A percentile compares a stretch with the other conserved stretches of the same genome.
These are phyloP conservation scores for Lasioglossum leucozonium DNA, from an alignment of 2,888 invertebrate genomes.

Conservation along the genomic window DNA sequence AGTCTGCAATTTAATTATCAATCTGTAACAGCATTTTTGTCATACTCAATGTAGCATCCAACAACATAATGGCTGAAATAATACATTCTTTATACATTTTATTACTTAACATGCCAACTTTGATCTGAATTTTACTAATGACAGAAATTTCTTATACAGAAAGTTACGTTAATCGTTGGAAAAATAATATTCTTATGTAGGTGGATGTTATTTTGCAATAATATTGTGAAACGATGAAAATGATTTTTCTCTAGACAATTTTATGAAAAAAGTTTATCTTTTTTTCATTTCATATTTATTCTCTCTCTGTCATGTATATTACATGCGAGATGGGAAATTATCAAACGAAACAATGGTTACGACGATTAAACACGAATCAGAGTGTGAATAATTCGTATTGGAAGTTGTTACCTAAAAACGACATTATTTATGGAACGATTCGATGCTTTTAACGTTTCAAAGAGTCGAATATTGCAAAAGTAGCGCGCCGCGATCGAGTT, in stretches of 20 bases:
- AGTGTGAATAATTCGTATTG: not conserved
- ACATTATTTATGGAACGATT: not conserved
- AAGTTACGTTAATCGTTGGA: not conserved
- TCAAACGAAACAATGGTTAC: not conserved
- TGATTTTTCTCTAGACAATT: not conserved
- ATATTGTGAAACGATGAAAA: not conserved
- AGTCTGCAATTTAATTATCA: not conserved
- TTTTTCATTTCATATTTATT: not conserved
- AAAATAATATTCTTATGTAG: not conserved
- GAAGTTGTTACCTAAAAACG: not conserved
- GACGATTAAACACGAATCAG: not conserved
- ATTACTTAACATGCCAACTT: not conserved
- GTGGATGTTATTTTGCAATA: not conserved
- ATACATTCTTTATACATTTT: not conserved
- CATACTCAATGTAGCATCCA: not conserved
- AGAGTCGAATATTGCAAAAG: not conserved
- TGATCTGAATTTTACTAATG: not conserved
- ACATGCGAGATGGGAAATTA: not conserved
- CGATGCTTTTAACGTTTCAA: not conserved
- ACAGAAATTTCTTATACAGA: not conserved
- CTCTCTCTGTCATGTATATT: not conserved
- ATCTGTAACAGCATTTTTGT: not conserved
- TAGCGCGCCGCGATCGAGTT: not conserved
- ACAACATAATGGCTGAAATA: not conserved
- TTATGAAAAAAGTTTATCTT: not conserved